phyloP scores from a whole-genome alignment of 2,113 vertebrate species.

The Cyanoramphus novaezelandiae region DNA sequence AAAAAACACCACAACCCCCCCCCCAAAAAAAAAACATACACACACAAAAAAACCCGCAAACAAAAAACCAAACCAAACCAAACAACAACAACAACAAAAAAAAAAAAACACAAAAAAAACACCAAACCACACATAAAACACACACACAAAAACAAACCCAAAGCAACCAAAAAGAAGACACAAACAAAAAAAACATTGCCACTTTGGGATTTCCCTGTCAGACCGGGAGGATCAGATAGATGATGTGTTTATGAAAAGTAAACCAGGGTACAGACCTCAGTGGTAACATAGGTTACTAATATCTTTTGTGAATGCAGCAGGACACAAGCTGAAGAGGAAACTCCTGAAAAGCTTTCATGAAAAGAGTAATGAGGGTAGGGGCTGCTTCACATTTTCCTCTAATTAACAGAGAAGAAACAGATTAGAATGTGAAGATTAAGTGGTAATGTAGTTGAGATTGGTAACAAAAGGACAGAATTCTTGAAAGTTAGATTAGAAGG shows the following conservation, averaged over 20 bases:
- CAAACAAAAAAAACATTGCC: background rate
- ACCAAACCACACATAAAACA: background rate
- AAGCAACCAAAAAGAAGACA: background rate
- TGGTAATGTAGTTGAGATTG: background rate
- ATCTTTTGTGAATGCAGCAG: background rate
- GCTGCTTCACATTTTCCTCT: background rate
- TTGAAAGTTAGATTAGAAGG: background rate
- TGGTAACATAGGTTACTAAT: background rate
- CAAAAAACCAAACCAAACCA: background rate
- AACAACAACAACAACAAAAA: background rate
- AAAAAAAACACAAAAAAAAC: background rate
- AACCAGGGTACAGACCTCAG: background rate
- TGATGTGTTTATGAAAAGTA: background rate
- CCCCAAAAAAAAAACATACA: too few species aligned
- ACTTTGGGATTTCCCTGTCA: background rate
- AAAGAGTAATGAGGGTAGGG: background rate
- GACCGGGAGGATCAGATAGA: background rate
- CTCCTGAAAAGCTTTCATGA: background rate
- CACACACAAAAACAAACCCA: background rate
- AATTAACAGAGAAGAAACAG: background rate
- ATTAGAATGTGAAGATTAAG: background rate
- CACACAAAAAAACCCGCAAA: too few species aligned
- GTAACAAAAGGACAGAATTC: background rate
- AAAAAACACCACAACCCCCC: too few species aligned
- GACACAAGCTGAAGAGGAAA: background rate